Evolutionary conservation across 2,888 invertebrate genomes (phyloP).

Genomic region (Panzeria rudis): DNA sequence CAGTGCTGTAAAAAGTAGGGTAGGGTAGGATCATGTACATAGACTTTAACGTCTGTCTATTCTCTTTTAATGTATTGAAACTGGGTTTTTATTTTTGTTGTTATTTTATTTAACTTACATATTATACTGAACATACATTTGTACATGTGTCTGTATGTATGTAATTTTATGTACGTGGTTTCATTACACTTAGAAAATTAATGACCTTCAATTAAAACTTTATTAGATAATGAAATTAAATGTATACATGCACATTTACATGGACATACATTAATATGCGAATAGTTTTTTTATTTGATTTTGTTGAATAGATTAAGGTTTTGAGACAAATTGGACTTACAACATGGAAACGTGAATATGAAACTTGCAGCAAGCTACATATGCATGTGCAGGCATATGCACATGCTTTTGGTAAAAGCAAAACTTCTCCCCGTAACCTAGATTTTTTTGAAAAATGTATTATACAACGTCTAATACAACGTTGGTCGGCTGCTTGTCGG

Average conservation of each 20-base stretch:
- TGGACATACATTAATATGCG: neutral
- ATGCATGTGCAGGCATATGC: too few relatives aligned
- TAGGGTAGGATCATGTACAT: conserved; percentile 66
- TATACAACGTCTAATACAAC: too few relatives aligned
- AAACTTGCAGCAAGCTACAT: neutral
- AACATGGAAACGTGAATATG: neutral
- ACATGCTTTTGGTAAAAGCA: too few relatives aligned
- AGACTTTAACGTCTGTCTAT: conserved; percentile 33
- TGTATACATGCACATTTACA: neutral
- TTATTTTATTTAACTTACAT: conserved; percentile 15
- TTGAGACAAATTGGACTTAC: neutral
- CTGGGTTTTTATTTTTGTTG: conserved; percentile 29
- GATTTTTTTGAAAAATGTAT: too few relatives aligned
- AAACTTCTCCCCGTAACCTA: too few relatives aligned
- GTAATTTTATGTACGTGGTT: conserved; percentile 15
- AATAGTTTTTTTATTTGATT: neutral
- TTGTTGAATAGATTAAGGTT: conserved; percentile 27
- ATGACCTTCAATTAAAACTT: conserved; percentile 57
- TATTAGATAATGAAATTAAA: conserved; percentile 35
- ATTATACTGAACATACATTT: neutral
- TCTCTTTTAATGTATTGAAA: conserved; percentile 27
- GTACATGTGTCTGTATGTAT: neutral
- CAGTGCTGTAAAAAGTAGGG: conserved; percentile 64
- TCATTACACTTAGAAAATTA: conserved; percentile 63
- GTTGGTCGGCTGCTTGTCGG: too few relatives aligned